Conservation (phyloP, 1,140 invertebrate genomes). For the Copidosoma floridanum region DNA sequence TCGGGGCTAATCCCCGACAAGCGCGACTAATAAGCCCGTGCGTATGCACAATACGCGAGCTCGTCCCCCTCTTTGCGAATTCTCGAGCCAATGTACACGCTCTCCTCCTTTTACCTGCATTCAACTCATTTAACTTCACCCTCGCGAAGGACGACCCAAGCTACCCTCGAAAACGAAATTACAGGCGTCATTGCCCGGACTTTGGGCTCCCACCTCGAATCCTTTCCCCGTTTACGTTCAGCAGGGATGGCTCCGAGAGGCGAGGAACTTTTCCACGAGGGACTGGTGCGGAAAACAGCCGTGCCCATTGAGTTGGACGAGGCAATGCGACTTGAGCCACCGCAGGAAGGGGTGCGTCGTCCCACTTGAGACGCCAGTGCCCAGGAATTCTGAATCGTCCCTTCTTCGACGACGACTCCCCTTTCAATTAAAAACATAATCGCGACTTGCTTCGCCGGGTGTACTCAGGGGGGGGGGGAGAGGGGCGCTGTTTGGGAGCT, state of each 20-base stretch:
- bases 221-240: conserved; percentile 27
- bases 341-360: conserved; percentile 40
- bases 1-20: too few species aligned
- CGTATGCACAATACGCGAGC: too few species aligned
- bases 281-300: too few species aligned
- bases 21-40: too few species aligned
- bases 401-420: neutral
- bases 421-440: conserved; percentile 15
- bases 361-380: conserved; percentile 9
- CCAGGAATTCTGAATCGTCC: conserved; percentile 12
- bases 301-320: conserved; percentile 41
- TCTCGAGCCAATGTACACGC: too few species aligned
- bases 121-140: too few species aligned
- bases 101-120: neutral
- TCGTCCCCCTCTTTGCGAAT: too few species aligned
- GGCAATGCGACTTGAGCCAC: conserved; percentile 49
- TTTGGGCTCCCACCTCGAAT: neutral
- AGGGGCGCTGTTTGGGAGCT: too few species aligned
- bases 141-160: too few species aligned
- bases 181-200: conserved; percentile 13
- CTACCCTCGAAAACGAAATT: conserved; percentile 22
- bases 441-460: too few species aligned
- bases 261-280: too few species aligned
- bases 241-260: conserved; percentile 28
- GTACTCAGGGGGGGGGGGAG: too few species aligned